Evolutionary conservation across 2,888 invertebrate genomes (phyloP).

Genomic region (Athalia cordata): DNA sequence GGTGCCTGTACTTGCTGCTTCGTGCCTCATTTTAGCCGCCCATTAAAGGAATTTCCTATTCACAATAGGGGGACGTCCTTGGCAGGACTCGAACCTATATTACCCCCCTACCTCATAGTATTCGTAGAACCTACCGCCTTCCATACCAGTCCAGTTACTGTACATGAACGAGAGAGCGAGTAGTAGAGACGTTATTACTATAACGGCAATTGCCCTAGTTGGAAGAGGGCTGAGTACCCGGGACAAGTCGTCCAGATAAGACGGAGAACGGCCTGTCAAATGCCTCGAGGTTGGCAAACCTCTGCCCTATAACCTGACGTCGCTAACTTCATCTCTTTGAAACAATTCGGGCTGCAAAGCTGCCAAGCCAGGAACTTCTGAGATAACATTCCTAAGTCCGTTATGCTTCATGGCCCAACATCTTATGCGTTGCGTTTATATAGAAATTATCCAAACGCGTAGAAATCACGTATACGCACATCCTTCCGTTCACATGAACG

Average conservation of each 20-base stretch:
- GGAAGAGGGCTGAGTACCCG: constrained; percentile 13
- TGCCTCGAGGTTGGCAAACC: constrained; percentile 22
- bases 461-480: too few relatives aligned
- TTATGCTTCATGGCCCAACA: neutral
- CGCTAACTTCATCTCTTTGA: constrained; percentile 27
- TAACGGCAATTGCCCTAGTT: constrained; percentile 28
- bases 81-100: constrained; percentile 22
- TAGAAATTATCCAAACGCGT: too few relatives aligned
- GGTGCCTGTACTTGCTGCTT: neutral
- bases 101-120: neutral
- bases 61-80: constrained; percentile 23
- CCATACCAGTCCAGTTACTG: neutral
- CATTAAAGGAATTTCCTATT: constrained; percentile 43
- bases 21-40: constrained; percentile 27
- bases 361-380: constrained; percentile 26
- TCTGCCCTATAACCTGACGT: constrained; percentile 9
- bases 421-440: neutral
- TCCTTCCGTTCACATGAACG: too few relatives aligned
- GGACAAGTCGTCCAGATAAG: constrained; percentile 41
- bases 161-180: neutral
- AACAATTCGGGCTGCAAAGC: constrained; percentile 32
- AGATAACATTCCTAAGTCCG: neutral
- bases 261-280: constrained; percentile 36
- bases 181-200: constrained; percentile 34
- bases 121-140: too few relatives aligned